Evolutionary conservation across 2,797 vertebrate species (phyloP), one percentile per base, ranked within the genome.

Genomic region (Sebastes dallii): DNA sequence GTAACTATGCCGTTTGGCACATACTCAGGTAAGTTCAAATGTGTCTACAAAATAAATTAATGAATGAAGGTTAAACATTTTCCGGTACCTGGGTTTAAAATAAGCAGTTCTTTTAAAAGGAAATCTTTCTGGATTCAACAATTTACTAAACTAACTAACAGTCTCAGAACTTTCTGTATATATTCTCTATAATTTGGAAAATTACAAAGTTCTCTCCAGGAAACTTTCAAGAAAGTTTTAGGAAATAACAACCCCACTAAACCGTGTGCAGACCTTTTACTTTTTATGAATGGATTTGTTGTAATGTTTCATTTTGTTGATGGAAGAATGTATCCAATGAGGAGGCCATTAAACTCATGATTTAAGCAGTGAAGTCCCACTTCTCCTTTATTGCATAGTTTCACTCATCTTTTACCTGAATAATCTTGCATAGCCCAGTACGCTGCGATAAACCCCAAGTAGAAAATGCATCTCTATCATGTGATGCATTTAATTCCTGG

Each of bases 361-460:
- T 30, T 56, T 61, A 8, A 72, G 39, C 59, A 75, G 50, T 46
- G 6, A 78, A 55, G 16, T 67, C 66, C n/a, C n/a, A 82, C 62
- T 69, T 72, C 20, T 81, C 32, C 29, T 88, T 94, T 87, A 92
- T 92, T 94, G 86, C 92, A 92, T 89, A 91, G 84, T 66, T 82
- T 62, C n/a, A 67, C 27, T 16, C 25, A 70, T 58, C 39, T 36
- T 46, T 55, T 14, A 81, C 25, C 39, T 39, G 3, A 61, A 72
- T 27, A 69, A 68, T 61, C 30, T 78, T 89, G 84, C 82, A 88
- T 79, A 90, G 77, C 30, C 3, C 27, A 78, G 29, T 72, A 24
- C 62, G 77, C 61, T 69, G 5, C 9, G 68, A 55, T 54, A 30
- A 80, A 72, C 11, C 27, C 20, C 20, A 32, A 18, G 20, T 39